A percentile compares a stretch with the other conserved stretches of the same genome.
phyloP scores from a whole-genome alignment of 2,113 vertebrate species.

The Macaca nemestrina region DNA sequence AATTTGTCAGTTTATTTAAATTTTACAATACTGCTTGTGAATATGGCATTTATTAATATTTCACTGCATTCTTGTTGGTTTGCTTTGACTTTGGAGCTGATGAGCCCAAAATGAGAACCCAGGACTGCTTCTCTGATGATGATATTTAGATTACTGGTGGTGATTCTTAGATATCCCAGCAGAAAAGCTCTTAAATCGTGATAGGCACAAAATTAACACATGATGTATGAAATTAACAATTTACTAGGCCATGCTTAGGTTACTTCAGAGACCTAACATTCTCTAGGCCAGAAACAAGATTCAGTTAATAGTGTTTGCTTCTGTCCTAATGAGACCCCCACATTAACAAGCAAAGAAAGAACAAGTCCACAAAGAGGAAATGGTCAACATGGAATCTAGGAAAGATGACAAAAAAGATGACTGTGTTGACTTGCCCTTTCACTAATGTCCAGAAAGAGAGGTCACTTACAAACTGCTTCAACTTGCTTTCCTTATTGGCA shows the following conservation, averaged over 20 bases:
- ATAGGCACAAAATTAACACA: not conserved
- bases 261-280: not conserved
- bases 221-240: not conserved
- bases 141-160: not conserved
- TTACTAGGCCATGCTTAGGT: not conserved
- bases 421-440: not conserved
- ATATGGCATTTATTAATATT: slow-evolving; percentile 23
- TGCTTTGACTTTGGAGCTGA: not conserved
- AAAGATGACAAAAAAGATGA: not conserved
- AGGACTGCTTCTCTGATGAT: not conserved
- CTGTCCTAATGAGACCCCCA: not conserved
- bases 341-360: not conserved
- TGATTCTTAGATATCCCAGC: not conserved
- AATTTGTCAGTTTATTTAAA: not conserved
- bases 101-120: not conserved
- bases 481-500: not conserved
- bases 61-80: not conserved
- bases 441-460: not conserved
- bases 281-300: not conserved
- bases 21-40: slow-evolving; percentile 4
- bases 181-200: not conserved
- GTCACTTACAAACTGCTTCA: not conserved
- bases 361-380: not conserved
- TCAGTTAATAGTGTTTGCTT: not conserved
- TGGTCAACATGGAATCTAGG: not conserved